These are phyloP conservation scores for Amitus sp. DNA, from an alignment of 2,888 invertebrate species.

Conservation along the genomic window DNA sequence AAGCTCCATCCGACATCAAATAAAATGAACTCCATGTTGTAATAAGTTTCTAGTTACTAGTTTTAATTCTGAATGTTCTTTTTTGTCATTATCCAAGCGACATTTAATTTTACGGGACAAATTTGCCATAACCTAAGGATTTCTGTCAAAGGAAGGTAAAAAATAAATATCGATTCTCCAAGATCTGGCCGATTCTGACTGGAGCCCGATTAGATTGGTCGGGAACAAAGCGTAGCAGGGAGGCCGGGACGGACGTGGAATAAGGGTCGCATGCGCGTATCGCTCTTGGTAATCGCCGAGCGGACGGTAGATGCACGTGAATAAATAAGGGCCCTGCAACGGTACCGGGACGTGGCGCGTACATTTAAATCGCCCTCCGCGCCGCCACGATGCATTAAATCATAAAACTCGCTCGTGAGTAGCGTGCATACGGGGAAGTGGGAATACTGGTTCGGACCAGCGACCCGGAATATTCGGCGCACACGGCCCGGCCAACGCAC, in stretches of 20 bases:
- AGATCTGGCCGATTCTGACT: too few relatives aligned
- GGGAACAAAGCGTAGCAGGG: too few relatives aligned
- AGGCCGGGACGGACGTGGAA: not conserved
- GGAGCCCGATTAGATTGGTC: too few relatives aligned
- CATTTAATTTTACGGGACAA: too few relatives aligned
- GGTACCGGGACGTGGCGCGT: slow-evolving; percentile 16
- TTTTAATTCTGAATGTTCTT: too few relatives aligned
- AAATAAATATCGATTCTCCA: too few relatives aligned
- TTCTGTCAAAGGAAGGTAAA: too few relatives aligned
- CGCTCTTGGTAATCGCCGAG: slow-evolving; percentile 6
- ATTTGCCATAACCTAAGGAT: too few relatives aligned
- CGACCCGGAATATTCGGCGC: slow-evolving; percentile 36
- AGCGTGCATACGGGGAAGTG: slow-evolving; percentile 39
- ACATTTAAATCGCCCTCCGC: slow-evolving; percentile 36
- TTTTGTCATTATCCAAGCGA: too few relatives aligned
- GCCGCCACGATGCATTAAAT: slow-evolving; percentile 42
- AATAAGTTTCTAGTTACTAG: too few relatives aligned
- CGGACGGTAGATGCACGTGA: slow-evolving; percentile 9
- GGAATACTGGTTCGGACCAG: slow-evolving; percentile 40
- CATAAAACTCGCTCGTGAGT: slow-evolving; percentile 45
- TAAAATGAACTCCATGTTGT: too few relatives aligned
- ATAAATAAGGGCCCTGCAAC: slow-evolving; percentile 29
- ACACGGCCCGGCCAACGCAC: slow-evolving; percentile 17
- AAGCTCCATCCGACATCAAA: too few relatives aligned
- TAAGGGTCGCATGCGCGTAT: not conserved